Evolutionary conservation across 2,888 invertebrate species (phyloP).

Genomic region (Tetragnatha montana): DNA sequence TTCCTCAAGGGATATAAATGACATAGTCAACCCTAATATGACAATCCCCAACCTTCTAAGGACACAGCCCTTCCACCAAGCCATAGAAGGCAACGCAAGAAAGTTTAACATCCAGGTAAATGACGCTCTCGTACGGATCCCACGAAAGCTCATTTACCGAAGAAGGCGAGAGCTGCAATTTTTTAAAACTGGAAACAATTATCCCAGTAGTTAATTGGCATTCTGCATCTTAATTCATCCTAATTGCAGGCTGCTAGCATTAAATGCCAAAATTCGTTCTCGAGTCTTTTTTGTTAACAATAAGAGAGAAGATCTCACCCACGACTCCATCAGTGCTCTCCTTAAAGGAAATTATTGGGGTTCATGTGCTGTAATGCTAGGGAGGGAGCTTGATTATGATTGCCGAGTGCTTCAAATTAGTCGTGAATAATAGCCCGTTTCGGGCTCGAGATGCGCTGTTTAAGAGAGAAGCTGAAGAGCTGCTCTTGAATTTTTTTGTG

Average conservation of each 20-base stretch:
- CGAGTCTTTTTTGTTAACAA: neutral
- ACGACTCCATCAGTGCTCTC: neutral
- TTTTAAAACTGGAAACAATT: conserved; percentile 24
- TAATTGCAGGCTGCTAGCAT: conserved; percentile 29
- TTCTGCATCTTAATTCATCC: conserved; percentile 10
- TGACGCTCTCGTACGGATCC: neutral
- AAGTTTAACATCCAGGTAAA: neutral
- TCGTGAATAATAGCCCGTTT: too few species aligned
- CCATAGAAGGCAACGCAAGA: neutral
- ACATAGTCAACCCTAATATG: too few species aligned
- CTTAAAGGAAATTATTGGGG: neutral
- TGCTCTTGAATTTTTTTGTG: too few species aligned
- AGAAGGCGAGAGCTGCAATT: neutral
- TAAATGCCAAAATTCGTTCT: neutral
- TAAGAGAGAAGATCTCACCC: neutral
- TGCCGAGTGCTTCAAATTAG: neutral
- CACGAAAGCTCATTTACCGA: neutral
- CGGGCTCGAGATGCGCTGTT: too few species aligned
- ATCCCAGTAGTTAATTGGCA: conserved; percentile 34
- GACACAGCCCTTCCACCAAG: neutral
- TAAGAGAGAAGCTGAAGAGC: too few species aligned
- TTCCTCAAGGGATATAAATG: too few species aligned
- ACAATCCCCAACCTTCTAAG: neutral
- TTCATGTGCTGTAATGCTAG: neutral
- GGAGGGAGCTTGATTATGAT: neutral